phyloP scores from a whole-genome alignment of 1,140 invertebrate genomes.

The Monomorium pharaonis region DNA sequence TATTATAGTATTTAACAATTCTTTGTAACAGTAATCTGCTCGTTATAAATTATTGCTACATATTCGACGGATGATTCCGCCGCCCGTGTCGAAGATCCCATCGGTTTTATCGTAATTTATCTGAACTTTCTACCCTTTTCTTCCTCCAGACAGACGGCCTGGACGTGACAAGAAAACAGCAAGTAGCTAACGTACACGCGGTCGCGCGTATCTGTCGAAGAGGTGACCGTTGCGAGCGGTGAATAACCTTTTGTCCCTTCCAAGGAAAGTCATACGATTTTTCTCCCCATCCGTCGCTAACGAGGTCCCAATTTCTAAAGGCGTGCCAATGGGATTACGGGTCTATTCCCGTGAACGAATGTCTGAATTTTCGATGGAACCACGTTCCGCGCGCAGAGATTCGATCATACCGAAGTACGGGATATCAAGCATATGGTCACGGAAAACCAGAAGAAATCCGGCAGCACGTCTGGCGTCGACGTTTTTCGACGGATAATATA shows the following conservation, averaged over 20 bases:
- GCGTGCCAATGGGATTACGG: slow-evolving; percentile 19
- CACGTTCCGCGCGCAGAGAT: background rate
- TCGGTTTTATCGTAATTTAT: slow-evolving; percentile 69
- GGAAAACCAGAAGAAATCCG: background rate
- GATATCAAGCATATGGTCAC: background rate
- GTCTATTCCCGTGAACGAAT: slow-evolving; percentile 8
- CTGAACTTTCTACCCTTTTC: slow-evolving; percentile 64
- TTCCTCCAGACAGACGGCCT: slow-evolving; percentile 66
- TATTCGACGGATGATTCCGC: slow-evolving; percentile 35
- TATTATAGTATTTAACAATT: background rate
- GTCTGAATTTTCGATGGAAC: slow-evolving; percentile 36
- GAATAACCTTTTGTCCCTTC: slow-evolving; percentile 65
- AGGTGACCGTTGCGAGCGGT: slow-evolving; percentile 63
- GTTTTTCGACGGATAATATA: slow-evolving; percentile 4
- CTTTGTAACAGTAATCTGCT: background rate
- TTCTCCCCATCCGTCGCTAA: slow-evolving; percentile 3
- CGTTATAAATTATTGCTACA: slow-evolving; percentile 27
- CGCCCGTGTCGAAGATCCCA: slow-evolving; percentile 29
- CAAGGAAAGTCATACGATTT: slow-evolving; percentile 60
- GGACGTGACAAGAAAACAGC: slow-evolving; percentile 68
- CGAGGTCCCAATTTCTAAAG: slow-evolving; percentile 30
- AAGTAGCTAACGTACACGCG: slow-evolving; percentile 47
- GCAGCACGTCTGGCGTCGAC: background rate
- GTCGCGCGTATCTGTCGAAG: slow-evolving; percentile 60
- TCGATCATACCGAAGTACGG: background rate